A percentile compares a stretch with the other conserved stretches of the same genome.
Evolutionary conservation across 2,797 vertebrate genomes (phyloP).

Genomic region (Sylvia borin): DNA sequence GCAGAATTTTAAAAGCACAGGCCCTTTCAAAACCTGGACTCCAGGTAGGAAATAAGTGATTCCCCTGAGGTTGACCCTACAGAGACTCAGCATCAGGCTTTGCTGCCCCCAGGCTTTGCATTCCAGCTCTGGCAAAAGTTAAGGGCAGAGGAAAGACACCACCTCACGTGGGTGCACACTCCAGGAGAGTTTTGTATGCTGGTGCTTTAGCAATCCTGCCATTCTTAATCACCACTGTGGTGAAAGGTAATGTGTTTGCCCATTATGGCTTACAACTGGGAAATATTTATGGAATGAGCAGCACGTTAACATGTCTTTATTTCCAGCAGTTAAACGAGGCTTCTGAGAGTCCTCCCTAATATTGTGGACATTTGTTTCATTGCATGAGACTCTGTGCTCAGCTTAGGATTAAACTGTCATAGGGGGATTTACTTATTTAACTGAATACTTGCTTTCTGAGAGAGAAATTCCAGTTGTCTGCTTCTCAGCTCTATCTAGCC

Average conservation of each 20-base stretch:
- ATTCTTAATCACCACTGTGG: background rate
- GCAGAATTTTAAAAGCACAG: background rate
- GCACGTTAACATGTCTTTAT: background rate
- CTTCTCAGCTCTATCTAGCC: conserved; percentile 62
- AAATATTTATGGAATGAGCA: conserved; percentile 36
- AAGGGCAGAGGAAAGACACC: background rate
- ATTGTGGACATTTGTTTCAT: conserved; percentile 45
- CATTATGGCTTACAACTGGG: conserved; percentile 1
- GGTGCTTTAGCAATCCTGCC: background rate
- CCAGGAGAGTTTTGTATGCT: background rate
- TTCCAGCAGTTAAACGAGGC: conserved; percentile 43
- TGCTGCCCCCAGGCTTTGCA: background rate
- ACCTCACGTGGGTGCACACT: background rate
- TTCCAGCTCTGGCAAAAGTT: background rate
- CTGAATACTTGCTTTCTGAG: conserved; percentile 65
- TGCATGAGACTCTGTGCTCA: conserved; percentile 8
- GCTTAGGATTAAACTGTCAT: conserved; percentile 55
- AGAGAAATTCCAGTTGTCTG: conserved; percentile 58
- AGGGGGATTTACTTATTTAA: conserved; percentile 63
- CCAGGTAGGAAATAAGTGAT: background rate
- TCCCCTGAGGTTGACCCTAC: background rate
- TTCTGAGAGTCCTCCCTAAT: conserved; percentile 34
- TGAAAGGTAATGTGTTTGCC: conserved; percentile 3
- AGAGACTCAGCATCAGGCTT: background rate
- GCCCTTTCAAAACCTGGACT: fast-evolving